These are phyloP conservation scores for Nycticorax nycticorax DNA, from an alignment of 2,113 vertebrate species.

Conservation along the genomic window DNA sequence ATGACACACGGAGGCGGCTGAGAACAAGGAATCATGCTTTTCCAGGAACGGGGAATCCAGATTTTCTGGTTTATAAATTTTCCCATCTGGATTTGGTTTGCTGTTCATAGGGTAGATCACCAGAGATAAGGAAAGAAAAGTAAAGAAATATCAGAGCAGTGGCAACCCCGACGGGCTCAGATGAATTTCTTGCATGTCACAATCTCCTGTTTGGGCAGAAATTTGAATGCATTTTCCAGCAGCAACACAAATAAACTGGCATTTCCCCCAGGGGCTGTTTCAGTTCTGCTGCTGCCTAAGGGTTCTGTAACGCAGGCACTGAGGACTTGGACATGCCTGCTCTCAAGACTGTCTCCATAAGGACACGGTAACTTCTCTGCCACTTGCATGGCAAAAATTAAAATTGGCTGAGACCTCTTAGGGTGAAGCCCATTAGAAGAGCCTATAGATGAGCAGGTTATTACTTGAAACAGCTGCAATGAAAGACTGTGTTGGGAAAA, in stretches of 20 bases:
- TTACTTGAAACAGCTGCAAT: not conserved
- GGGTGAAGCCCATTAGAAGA: not conserved
- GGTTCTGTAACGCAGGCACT: not conserved
- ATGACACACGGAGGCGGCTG: constrained; percentile 53
- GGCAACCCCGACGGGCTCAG: constrained; percentile 17
- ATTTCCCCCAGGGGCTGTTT: constrained; percentile 1
- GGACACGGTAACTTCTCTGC: not conserved
- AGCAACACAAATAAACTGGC: constrained; percentile 34
- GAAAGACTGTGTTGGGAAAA: not conserved
- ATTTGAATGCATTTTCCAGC: constrained; percentile 50
- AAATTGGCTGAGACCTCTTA: not conserved
- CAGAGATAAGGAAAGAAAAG: constrained; percentile 44
- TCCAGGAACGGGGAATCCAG: constrained; percentile 60
- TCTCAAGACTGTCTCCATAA: not conserved
- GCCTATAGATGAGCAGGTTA: not conserved
- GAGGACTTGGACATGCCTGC: constrained; percentile 24
- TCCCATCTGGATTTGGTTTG: constrained; percentile 62
- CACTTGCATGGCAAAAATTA: not conserved
- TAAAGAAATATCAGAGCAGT: constrained; percentile 38
- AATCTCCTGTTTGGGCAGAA: constrained; percentile 56
- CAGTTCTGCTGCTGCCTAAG: constrained; percentile 19
- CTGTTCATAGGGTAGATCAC: constrained; percentile 45
- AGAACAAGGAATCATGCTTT: constrained; percentile 52
- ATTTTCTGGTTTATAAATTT: constrained; percentile 66
- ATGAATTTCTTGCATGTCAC: constrained; percentile 40